Base-by-base conservation (phyloP, 30 jellyfish, hydroid and myxozoan genomes). In the Phacellophora camtschatica region DNA sequence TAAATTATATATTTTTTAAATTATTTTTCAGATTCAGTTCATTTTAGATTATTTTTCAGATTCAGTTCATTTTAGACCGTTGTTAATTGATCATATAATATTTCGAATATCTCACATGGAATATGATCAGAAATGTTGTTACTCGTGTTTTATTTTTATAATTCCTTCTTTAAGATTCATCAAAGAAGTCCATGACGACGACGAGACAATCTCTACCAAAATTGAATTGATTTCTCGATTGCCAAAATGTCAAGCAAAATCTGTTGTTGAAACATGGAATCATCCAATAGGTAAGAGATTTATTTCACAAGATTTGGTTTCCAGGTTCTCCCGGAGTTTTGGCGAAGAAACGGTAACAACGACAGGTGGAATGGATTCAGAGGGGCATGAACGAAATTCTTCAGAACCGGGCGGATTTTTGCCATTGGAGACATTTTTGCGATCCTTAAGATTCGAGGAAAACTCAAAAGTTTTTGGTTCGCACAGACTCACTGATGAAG, bases 201-300 rank as follows among this genome's bases (percentile, higher is more conserved):
- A 66, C 50, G 88, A 71, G 56, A 54, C 35, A 16, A 41, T 85
- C 33, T 22, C 85, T 6, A 32, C 82, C 10, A 89, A 89, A 36
- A 24, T 81, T 9, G 83, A 81, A 48, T 84, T 89, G 39, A 36
- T 77, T 18, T 39, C 94, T 10, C 24, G 81, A 29, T 68, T 89
- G 39, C 94, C 95, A 5, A 75, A 70, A 45, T 70, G 41, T 37
- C 58, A 27, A 18, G 92, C 92, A 27, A 83, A 81, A 25, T 59
- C 72, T 3, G 68, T 82, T 49, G 18, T 89, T 4, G 12, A 11
- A 10, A 24, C 29, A 4, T 89, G 97, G 97, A 70, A 70, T 19
- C 95, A 89, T 61, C 95, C 97, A 0, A 55, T 56, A 16, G 92
- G 88, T 23, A 82, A 33, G 23, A 81, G 86, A 11, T 71, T 43